A percentile compares a stretch with the other conserved stretches of the same genome.
phyloP scores from a whole-genome alignment of 2,797 vertebrate species.

The Clamator glandarius region DNA sequence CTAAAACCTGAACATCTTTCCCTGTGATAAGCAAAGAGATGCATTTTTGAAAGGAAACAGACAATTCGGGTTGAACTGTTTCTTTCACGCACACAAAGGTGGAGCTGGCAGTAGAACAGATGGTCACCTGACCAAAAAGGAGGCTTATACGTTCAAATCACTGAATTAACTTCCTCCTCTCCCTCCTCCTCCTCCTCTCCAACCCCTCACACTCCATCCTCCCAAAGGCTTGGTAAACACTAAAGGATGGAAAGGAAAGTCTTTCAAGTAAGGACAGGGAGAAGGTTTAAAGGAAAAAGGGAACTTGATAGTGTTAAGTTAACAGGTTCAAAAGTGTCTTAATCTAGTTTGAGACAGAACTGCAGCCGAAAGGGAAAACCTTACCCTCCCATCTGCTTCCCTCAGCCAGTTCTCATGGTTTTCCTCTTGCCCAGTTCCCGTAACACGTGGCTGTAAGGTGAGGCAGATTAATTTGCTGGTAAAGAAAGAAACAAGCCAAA shows the following conservation, averaged over 20 bases:
- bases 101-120: conserved; percentile 9
- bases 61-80: background rate
- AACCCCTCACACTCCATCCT: background rate
- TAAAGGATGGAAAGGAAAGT: background rate
- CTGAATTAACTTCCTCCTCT: background rate
- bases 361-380: background rate
- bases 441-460: background rate
- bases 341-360: background rate
- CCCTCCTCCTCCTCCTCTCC: no score
- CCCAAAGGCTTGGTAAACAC: background rate
- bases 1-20: conserved; percentile 1
- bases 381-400: background rate
- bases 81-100: background rate
- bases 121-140: background rate
- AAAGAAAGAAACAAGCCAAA: background rate
- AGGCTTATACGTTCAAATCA: background rate
- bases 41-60: background rate
- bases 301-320: background rate
- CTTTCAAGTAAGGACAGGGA: background rate
- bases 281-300: background rate
- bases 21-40: background rate
- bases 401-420: fast-evolving
- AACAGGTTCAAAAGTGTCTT: fast-evolving
- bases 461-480: background rate
- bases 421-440: background rate